Conservation (phyloP, 1,140 invertebrate genomes). For the Penaeus japonicus region DNA sequence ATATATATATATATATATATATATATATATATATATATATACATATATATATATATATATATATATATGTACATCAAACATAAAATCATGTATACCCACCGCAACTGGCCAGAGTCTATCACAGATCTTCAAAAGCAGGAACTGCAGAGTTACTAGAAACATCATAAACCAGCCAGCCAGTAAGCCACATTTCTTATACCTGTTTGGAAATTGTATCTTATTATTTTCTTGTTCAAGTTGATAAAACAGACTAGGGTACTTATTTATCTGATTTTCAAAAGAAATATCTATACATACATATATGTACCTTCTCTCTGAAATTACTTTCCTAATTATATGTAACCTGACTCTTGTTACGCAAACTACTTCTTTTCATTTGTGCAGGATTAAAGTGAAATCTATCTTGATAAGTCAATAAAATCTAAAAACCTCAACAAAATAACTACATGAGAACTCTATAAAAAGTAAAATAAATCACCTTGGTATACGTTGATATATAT, state of each 20-base stretch:
- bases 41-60: conserved; percentile 18
- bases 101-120: conserved; percentile 27
- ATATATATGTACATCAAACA: conserved; percentile 1
- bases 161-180: conserved; percentile 51
- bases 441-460: neutral
- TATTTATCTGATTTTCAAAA: too few species aligned
- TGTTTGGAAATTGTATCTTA: neutral
- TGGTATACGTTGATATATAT: conserved; percentile 36
- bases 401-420: neutral
- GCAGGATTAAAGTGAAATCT: neutral
- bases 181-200: conserved; percentile 49
- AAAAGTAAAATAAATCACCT: neutral
- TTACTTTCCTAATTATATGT: too few species aligned
- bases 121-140: conserved; percentile 41
- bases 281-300: too few species aligned
- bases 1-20: conserved; percentile 26
- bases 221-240: neutral
- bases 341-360: too few species aligned
- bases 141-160: conserved; percentile 46
- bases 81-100: neutral
- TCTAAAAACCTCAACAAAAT: neutral
- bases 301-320: too few species aligned
- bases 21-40: neutral
- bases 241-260: too few species aligned
- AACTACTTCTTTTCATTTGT: too few species aligned